A percentile compares a stretch with the other conserved stretches of the same genome.
Conservation (phyloP, 2,888 invertebrate genomes). For the Helicoverpa assulta region DNA sequence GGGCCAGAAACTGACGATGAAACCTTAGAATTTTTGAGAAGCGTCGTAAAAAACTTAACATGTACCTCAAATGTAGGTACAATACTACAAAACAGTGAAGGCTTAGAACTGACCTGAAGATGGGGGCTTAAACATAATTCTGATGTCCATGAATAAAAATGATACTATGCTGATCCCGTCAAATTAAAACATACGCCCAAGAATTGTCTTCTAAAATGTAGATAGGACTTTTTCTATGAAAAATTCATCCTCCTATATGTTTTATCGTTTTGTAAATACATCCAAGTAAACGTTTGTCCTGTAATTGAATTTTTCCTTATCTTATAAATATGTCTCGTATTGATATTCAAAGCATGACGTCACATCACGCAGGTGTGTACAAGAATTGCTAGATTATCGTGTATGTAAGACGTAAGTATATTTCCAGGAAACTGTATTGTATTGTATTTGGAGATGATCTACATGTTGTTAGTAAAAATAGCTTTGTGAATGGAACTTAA, state of each 20-base stretch:
- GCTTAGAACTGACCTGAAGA: too few relatives aligned
- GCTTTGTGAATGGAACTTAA: neutral
- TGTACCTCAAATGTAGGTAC: too few relatives aligned
- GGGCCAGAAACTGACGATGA: too few relatives aligned
- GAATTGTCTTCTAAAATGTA: too few relatives aligned
- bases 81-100: too few relatives aligned
- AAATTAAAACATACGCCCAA: too few relatives aligned
- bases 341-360: constrained; percentile 53
- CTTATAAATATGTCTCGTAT: constrained; percentile 43
- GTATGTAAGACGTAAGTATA: constrained; percentile 33
- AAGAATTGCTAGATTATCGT: constrained; percentile 52
- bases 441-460: constrained; percentile 16
- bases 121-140: too few relatives aligned
- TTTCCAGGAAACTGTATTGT: constrained; percentile 29
- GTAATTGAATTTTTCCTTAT: constrained; percentile 64
- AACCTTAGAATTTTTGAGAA: too few relatives aligned
- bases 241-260: neutral
- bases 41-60: too few relatives aligned
- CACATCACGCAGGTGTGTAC: constrained; percentile 20
- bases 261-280: constrained; percentile 22
- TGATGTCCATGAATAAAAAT: too few relatives aligned
- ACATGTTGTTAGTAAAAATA: constrained; percentile 11
- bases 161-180: too few relatives aligned
- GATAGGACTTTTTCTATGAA: too few relatives aligned
- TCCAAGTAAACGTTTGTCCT: constrained; percentile 5